Base-by-base conservation (phyloP, 2,797 vertebrate genomes). In the Etheostoma nigrum region DNA sequence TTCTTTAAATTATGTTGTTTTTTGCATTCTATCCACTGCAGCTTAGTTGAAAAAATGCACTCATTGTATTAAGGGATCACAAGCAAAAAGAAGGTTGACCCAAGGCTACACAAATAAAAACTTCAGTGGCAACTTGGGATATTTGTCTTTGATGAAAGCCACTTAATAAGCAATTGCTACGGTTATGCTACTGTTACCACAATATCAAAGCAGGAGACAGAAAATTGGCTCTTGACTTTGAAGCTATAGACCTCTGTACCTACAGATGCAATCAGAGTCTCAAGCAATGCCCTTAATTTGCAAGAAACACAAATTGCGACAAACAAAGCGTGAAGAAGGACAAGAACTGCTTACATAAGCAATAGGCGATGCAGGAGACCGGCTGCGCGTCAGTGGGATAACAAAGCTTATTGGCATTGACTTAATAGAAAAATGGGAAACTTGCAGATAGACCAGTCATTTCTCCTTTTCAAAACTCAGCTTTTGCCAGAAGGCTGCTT, bases 361-460 rank as follows among this genome's bases (percentile, higher is more conserved):
- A 63, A 66, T 21, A 68, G 68, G 75, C n/a, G 51, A 66, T 13
- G 67, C 78, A 16, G 80, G 76, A 78, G 76, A 82, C 47, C 70
- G n/a, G 61, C 78, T 1, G 69, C 4, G 67, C 62, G 78, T 78
- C 74, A 40, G 69, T 72, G 19, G 76, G 77, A 79, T 86, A 82
- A 83, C 76, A 79, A 51, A 84, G 74, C 79, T 89, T 89, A 90
- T 85, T 79, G 83, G 40, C 76, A 30, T 58, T 33, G 71, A 81
- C 73, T 87, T 89, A 77, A 83, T 80, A 71, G 63, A 88, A 87
- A 78, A 86, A 88, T 79, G 71, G 55, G 64, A 84, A 62, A 40
- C 67, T 49, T 14, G 62, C 76, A 58, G 69, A 83, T 36, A 69
- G 70, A 66, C 42, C 57, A 54, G 81, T 85, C 47, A 61, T 74